Conservation (phyloP, 2,797 vertebrate genomes). For the Coluber constrictor region DNA sequence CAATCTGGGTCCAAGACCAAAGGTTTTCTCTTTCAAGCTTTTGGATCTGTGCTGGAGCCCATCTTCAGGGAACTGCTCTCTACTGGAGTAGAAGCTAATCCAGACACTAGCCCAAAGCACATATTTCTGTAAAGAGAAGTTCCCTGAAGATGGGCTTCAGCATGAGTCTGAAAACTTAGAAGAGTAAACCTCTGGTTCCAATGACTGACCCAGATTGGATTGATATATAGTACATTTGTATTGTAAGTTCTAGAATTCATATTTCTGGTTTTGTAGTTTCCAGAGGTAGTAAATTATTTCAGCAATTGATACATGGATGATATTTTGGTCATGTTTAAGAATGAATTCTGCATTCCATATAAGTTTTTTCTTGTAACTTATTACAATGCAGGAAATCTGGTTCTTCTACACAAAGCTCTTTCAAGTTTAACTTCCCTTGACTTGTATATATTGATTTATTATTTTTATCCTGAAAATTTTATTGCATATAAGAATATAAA, state of each 20-base stretch:
- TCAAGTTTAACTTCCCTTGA: neutral
- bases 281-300: neutral
- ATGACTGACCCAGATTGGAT: neutral
- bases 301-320: neutral
- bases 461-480: neutral
- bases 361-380: neutral
- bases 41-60: neutral
- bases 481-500: neutral
- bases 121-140: neutral
- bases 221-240: neutral
- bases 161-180: neutral
- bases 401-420: neutral
- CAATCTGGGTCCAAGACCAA: too few species aligned
- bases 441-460: neutral
- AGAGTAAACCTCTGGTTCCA: neutral
- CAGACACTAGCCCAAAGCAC: neutral
- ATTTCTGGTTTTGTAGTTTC: neutral
- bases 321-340: neutral
- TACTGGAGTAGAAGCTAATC: neutral
- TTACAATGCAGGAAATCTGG: neutral
- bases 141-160: neutral
- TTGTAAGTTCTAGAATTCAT: neutral
- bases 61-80: neutral
- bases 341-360: neutral
- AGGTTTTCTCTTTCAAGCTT: neutral